A percentile compares a stretch with the other conserved stretches of the same genome.
These are phyloP conservation scores for Thripadectes ignobilis DNA, from an alignment of 2,797 vertebrate species.

Conservation along the genomic window DNA sequence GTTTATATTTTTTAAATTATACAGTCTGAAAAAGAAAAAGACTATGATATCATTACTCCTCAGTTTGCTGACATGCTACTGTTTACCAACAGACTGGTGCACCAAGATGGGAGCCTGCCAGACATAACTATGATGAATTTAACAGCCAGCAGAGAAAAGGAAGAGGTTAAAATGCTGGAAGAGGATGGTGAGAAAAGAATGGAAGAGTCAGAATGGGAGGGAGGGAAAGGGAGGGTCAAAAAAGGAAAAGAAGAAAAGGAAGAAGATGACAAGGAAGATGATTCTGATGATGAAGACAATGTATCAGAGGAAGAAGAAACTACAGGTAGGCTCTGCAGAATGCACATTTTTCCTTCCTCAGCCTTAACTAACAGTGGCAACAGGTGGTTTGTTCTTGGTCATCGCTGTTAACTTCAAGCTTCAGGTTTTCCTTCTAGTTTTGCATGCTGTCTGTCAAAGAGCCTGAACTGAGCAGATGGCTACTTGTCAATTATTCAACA, in stretches of 20 bases:
- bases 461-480: background rate
- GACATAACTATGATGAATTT: constrained; percentile 92
- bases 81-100: constrained; percentile 85
- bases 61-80: constrained; percentile 40
- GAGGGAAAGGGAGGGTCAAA: constrained; percentile 49
- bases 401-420: background rate
- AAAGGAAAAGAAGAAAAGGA: constrained; percentile 70
- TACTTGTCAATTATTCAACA: constrained; percentile 34
- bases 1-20: constrained; percentile 40
- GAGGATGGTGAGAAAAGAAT: constrained; percentile 62
- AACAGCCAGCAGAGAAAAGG: constrained; percentile 77
- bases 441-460: background rate
- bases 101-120: constrained; percentile 92
- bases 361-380: background rate
- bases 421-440: background rate
- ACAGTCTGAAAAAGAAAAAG: background rate
- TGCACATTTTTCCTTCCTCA: background rate
- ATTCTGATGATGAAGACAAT: constrained; percentile 70
- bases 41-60: background rate
- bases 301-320: constrained; percentile 83
- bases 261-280: constrained; percentile 66
- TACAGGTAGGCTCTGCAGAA: constrained; percentile 79
- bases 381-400: background rate
- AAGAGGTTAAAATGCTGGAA: constrained; percentile 68
- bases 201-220: constrained; percentile 55